These are phyloP conservation scores for Orientallactaga bullata DNA, from an alignment of 2,113 vertebrate genomes.

Conservation along the genomic window DNA sequence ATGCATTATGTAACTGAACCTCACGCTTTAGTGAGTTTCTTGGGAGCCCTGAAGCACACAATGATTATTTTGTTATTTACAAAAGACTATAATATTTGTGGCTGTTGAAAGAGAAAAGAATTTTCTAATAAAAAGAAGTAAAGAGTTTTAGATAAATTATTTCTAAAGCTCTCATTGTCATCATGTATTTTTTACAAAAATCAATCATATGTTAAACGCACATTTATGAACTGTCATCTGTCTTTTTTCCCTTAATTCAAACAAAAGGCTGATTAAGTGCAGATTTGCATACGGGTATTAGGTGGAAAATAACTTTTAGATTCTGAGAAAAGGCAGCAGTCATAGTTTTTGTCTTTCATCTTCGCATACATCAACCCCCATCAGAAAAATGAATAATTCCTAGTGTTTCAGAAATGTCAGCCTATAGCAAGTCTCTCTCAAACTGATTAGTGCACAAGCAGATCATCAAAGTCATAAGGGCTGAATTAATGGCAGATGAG, in stretches of 20 bases:
- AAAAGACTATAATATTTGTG: background rate
- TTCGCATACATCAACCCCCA: slow-evolving; percentile 70
- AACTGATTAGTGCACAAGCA: slow-evolving; percentile 78
- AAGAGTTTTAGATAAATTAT: slow-evolving; percentile 34
- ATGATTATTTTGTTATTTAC: background rate
- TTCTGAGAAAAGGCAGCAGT: slow-evolving; percentile 59
- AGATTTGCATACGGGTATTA: slow-evolving; percentile 68
- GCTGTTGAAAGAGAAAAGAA: slow-evolving; percentile 17
- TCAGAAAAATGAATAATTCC: slow-evolving; percentile 82
- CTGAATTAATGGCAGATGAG: slow-evolving; percentile 78
- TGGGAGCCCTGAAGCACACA: background rate
- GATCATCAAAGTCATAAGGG: slow-evolving; percentile 68
- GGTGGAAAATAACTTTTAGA: slow-evolving; percentile 69
- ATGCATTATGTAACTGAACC: slow-evolving; percentile 31
- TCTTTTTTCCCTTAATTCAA: slow-evolving; percentile 47
- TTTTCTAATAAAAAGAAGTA: slow-evolving; percentile 56
- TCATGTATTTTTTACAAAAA: slow-evolving; percentile 33
- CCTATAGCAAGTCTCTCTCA: slow-evolving; percentile 73
- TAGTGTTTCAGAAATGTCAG: slow-evolving; percentile 78
- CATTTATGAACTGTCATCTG: background rate
- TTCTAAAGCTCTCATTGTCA: background rate
- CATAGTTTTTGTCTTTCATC: slow-evolving; percentile 73
- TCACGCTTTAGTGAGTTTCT: background rate
- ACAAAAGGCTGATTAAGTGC: slow-evolving; percentile 16
- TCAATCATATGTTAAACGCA: background rate